A percentile compares a stretch with the other conserved stretches of the same genome.
phyloP scores from a whole-genome alignment of 2,888 invertebrate genomes.

The Lathronympha strigana region DNA sequence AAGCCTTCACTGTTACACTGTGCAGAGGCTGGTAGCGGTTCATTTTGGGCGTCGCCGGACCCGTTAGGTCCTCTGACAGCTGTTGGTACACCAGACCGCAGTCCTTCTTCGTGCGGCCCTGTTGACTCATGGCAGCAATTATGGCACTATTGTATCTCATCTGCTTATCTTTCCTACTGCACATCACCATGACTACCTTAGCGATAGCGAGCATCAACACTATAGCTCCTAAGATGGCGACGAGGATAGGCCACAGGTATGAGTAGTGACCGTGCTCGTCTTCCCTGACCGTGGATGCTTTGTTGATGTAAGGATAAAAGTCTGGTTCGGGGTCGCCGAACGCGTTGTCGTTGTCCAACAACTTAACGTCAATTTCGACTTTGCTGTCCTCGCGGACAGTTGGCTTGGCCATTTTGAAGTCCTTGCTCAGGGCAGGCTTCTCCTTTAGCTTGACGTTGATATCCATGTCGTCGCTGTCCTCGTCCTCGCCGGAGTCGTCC shows the following conservation, averaged over 20 bases:
- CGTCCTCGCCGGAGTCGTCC: slow-evolving; percentile 64
- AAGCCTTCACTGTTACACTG: slow-evolving; percentile 73
- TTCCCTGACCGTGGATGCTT: slow-evolving; percentile 66
- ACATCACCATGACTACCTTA: slow-evolving; percentile 77
- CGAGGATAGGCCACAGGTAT: slow-evolving; percentile 84
- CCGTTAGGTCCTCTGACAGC: slow-evolving; percentile 89
- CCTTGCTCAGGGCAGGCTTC: slow-evolving; percentile 52
- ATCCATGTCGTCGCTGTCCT: slow-evolving; percentile 67
- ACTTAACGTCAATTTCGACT: slow-evolving; percentile 66
- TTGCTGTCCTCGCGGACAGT: slow-evolving; percentile 49
- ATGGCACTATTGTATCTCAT: slow-evolving; percentile 81
- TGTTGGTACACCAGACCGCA: slow-evolving; percentile 91
- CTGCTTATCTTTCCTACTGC: slow-evolving; percentile 67
- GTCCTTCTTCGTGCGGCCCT: slow-evolving; percentile 86
- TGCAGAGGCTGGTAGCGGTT: slow-evolving; percentile 86
- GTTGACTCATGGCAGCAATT: slow-evolving; percentile 81
- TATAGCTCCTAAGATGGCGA: slow-evolving; percentile 83
- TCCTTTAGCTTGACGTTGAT: slow-evolving; percentile 72
- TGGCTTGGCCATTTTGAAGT: slow-evolving; percentile 44
- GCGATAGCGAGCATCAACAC: slow-evolving; percentile 81
- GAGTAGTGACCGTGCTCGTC: slow-evolving; percentile 74
- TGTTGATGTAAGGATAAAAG: slow-evolving; percentile 42
- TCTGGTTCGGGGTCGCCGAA: slow-evolving; percentile 64
- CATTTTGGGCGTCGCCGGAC: slow-evolving; percentile 87
- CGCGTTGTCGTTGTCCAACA: slow-evolving; percentile 64